Conservation (phyloP, 1,140 invertebrate genomes). For the Nomia melanderi region DNA sequence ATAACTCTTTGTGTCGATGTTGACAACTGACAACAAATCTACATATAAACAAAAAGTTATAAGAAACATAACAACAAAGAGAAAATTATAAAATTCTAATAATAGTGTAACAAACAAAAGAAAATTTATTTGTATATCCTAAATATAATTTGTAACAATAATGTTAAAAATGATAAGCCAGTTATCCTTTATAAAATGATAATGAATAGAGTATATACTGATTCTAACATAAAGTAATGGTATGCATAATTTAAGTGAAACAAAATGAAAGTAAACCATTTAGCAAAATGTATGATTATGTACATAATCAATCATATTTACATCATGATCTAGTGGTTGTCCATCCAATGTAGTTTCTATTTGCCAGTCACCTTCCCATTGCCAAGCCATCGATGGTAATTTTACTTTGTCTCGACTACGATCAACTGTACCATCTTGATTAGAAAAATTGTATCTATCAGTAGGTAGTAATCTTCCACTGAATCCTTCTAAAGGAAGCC, state of each 20-base stretch:
- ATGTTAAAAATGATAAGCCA: neutral
- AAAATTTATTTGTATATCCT: conserved; percentile 1
- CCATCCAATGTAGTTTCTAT: conserved; percentile 93
- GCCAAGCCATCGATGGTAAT: conserved; percentile 94
- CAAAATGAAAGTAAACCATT: conserved; percentile 6
- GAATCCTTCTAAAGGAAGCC: conserved; percentile 95
- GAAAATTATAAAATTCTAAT: conserved; percentile 4
- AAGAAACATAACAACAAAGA: conserved; percentile 37
- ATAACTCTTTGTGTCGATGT: conserved; percentile 54
- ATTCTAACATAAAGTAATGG: neutral
- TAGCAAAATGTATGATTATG: too few relatives aligned
- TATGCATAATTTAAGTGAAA: neutral
- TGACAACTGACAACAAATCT: conserved; percentile 56
- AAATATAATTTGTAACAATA: neutral
- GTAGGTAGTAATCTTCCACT: conserved; percentile 90
- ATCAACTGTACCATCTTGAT: conserved; percentile 89
- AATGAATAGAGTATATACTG: neutral
- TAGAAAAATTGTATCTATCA: conserved; percentile 92
- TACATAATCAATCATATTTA: conserved; percentile 69
- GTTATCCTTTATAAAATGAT: neutral
- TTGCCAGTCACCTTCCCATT: conserved; percentile 96
- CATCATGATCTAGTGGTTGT: conserved; percentile 92
- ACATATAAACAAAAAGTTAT: conserved; percentile 55
- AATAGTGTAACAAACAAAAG: neutral
- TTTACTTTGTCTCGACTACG: conserved; percentile 90